Evolutionary conservation across 1,140 invertebrate genomes (phyloP).

Genomic region (Lepidurus arcticus): DNA sequence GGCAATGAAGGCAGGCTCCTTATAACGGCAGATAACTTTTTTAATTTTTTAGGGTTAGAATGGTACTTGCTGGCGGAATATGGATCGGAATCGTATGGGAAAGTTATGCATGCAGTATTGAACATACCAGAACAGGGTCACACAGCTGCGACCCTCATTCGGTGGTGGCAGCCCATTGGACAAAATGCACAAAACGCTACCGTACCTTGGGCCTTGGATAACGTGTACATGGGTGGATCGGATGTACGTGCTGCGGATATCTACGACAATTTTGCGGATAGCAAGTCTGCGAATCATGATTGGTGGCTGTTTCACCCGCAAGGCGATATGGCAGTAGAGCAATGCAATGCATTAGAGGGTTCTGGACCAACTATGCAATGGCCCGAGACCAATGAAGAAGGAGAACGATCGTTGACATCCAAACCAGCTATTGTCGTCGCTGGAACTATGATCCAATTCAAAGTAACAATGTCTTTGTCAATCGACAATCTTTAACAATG

Average conservation of each 20-base stretch:
- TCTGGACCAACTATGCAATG: slow-evolving; percentile 14
- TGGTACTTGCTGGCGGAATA: slow-evolving; percentile 47
- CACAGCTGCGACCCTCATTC: slow-evolving; percentile 28
- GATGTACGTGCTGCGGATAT: slow-evolving; percentile 47
- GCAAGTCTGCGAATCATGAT: slow-evolving; percentile 37
- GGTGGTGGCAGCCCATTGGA: slow-evolving; percentile 35
- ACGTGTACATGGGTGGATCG: slow-evolving; percentile 47
- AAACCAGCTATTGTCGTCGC: slow-evolving; percentile 46
- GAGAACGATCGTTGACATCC: slow-evolving; percentile 44
- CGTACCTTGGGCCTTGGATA: slow-evolving; percentile 46
- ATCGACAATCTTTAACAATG: too few species aligned
- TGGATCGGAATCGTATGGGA: slow-evolving; percentile 42
- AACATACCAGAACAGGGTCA: slow-evolving; percentile 41
- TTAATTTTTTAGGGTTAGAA: slow-evolving; percentile 41
- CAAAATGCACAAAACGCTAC: slow-evolving; percentile 33
- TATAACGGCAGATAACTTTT: background rate
- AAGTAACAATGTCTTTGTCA: slow-evolving; percentile 10
- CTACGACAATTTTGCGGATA: slow-evolving; percentile 43
- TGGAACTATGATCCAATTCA: slow-evolving; percentile 44
- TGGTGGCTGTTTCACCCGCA: slow-evolving; percentile 46
- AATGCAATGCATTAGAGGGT: slow-evolving; percentile 30
- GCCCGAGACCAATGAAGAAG: slow-evolving; percentile 34
- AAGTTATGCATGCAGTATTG: slow-evolving; percentile 44
- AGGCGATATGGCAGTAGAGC: slow-evolving; percentile 40
- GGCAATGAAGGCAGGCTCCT: slow-evolving; percentile 23